Evolutionary conservation across 2,888 invertebrate genomes (phyloP).

Genomic region (Ptilodon capucinus): DNA sequence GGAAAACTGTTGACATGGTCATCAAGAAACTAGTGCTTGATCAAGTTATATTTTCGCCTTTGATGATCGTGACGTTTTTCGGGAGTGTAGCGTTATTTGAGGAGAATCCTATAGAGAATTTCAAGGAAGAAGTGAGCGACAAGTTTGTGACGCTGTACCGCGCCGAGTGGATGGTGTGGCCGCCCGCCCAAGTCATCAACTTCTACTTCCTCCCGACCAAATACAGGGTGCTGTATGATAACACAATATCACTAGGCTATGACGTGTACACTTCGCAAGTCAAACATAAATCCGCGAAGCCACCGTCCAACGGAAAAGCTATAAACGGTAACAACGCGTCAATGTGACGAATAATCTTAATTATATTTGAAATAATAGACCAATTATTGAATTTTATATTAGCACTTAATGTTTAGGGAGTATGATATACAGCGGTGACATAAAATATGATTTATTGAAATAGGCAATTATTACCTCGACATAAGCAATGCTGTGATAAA

Average conservation of each 20-base stretch:
- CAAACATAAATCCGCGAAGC: slow-evolving; percentile 71
- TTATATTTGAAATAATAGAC: slow-evolving; percentile 5
- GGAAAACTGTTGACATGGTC: slow-evolving; percentile 86
- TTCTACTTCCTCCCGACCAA: slow-evolving; percentile 93
- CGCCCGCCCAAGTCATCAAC: slow-evolving; percentile 95
- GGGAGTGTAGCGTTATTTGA: slow-evolving; percentile 90
- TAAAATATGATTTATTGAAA: not conserved
- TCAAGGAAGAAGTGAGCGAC: slow-evolving; percentile 86
- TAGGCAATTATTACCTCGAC: slow-evolving; percentile 20
- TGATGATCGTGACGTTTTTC: slow-evolving; percentile 92
- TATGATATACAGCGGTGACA: not conserved
- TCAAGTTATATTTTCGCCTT: slow-evolving; percentile 93
- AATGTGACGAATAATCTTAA: slow-evolving; percentile 17
- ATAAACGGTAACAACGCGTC: slow-evolving; percentile 16
- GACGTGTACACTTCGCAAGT: slow-evolving; percentile 94
- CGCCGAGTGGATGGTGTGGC: slow-evolving; percentile 97
- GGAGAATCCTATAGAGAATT: slow-evolving; percentile 82
- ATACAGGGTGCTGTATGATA: slow-evolving; percentile 95
- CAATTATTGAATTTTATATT: slow-evolving; percentile 11
- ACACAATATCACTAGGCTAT: slow-evolving; percentile 92
- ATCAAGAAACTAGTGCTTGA: slow-evolving; percentile 92
- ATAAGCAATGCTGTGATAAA: slow-evolving; percentile 60
- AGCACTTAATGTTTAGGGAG: slow-evolving; percentile 20
- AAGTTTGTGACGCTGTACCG: slow-evolving; percentile 91
- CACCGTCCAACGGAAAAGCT: slow-evolving; percentile 4